Conservation (phyloP, 1,140 invertebrate genomes). For the Zaprionus inermis region DNA sequence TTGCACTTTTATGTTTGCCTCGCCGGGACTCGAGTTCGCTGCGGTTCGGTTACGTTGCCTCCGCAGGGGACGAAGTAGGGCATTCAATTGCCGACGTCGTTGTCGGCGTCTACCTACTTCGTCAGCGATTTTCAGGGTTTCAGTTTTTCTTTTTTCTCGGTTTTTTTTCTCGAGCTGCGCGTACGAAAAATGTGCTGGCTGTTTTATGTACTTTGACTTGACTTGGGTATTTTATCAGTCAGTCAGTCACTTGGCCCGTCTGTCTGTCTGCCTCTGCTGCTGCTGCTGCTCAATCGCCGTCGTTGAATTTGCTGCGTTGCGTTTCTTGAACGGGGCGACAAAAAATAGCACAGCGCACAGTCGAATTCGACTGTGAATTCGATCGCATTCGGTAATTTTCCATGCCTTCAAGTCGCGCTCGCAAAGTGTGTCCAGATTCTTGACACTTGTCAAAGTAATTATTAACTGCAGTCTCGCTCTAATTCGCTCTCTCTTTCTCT, state of each 20-base stretch:
- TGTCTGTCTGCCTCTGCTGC: not conserved
- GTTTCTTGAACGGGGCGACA: constrained; percentile 6
- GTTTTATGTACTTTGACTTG: constrained; percentile 26
- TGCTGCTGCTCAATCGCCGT: constrained; percentile 43
- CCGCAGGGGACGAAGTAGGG: constrained; percentile 37
- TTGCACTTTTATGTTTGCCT: constrained; percentile 60
- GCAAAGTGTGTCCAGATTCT: constrained; percentile 30
- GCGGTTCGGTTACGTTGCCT: not conserved
- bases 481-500: not conserved
- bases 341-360: constrained; percentile 31
- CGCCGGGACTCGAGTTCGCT: constrained; percentile 29
- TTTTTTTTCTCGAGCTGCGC: constrained; percentile 8
- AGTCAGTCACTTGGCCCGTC: not conserved
- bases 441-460: constrained; percentile 24
- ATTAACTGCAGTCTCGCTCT: not conserved
- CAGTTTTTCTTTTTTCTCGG: constrained; percentile 13
- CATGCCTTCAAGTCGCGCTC: constrained; percentile 33
- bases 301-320: constrained; percentile 34
- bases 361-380: constrained; percentile 38
- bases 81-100: constrained; percentile 21
- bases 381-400: constrained; percentile 45
- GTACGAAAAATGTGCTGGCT: constrained; percentile 28
- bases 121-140: constrained; percentile 70
- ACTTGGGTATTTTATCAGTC: not conserved
- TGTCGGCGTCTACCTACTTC: constrained; percentile 57